Base-by-base conservation (phyloP, 2,113 vertebrate species). In the Ahaetulla prasina region DNA sequence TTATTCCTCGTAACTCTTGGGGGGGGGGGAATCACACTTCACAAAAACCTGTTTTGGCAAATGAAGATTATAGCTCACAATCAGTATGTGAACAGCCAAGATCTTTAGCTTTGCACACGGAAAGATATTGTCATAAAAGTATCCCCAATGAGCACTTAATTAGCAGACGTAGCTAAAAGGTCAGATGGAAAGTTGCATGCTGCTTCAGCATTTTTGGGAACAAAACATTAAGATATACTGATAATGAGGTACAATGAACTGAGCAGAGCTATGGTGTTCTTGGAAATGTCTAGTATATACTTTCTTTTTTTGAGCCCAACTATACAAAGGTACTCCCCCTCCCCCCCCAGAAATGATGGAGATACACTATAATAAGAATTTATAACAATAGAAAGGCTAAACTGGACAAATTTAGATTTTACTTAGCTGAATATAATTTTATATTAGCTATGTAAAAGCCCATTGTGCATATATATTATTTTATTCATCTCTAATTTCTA, bases 141-240 rank as follows among this genome's bases (percentile, higher is more conserved):
- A 74, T 94, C 94, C 60, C 92, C 53, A 84, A 90, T 84, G 30
- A 95, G 90, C 92, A 93, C 93, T 14, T 94, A 92, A 94, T 93
- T 93, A 94, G 3, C 23, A 95, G 35, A 91, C 1, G 9, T 85
- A 93, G 94, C 60, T 90, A 85, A 95, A 94, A 95, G 89, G 89
- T 94, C 93, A 92, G 47, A 45, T 89, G 90, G 94, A 94, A 92
- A 94, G 91, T 84, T 89, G 4, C 85, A 91, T 63, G 88, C 91
- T 93, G 92, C 74, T 93, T 89, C 80, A 91, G 1, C 94, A 57
- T 94, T 94, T 94, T 91, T 92, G 84, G 89, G 27, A 95, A 95
- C 54, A 45, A 89, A 93, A 95, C 93, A 50, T 54, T 92, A 94
- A 95, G 85, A 84, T 10, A 80, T 80, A 39, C 0, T 88, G 87